phyloP scores from a whole-genome alignment of 2,797 vertebrate genomes.

The Sphaeramia orbicularis region DNA sequence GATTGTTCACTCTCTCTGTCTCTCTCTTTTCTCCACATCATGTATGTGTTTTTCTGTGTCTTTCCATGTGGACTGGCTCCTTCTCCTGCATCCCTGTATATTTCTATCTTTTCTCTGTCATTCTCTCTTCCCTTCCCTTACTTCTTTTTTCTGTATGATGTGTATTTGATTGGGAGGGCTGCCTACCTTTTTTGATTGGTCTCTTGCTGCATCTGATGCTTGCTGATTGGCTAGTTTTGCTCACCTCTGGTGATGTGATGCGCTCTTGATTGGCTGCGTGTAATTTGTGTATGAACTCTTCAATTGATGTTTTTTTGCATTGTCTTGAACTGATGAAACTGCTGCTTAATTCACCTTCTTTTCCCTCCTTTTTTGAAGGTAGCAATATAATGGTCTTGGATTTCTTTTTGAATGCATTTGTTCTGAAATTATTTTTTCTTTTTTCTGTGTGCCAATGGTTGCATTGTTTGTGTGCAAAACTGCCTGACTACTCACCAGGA shows the following conservation, averaged over 20 bases:
- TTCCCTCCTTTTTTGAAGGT: slow-evolving; percentile 73
- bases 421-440: slow-evolving; percentile 76
- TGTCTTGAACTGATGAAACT: slow-evolving; percentile 81
- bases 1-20: slow-evolving; percentile 66
- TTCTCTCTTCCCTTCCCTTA: slow-evolving; percentile 62
- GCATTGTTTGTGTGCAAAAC: slow-evolving; percentile 78
- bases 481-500: slow-evolving; percentile 80
- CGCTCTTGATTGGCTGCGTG: slow-evolving; percentile 84
- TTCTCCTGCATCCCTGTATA: slow-evolving; percentile 76
- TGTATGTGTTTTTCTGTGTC: slow-evolving; percentile 77
- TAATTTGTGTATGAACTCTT: slow-evolving; percentile 80
- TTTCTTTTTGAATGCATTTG: slow-evolving; percentile 83
- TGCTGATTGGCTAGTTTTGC: slow-evolving; percentile 88
- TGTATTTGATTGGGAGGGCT: slow-evolving; percentile 82
- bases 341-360: slow-evolving; percentile 83
- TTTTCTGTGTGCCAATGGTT: slow-evolving; percentile 78
- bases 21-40: slow-evolving; percentile 64
- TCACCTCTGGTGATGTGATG: slow-evolving; percentile 83
- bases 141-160: slow-evolving; percentile 76
- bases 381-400: slow-evolving; percentile 81
- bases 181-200: slow-evolving; percentile 82
- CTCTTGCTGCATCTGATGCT: slow-evolving; percentile 87
- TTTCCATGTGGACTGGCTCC: slow-evolving; percentile 85
- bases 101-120: slow-evolving; percentile 67
- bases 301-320: slow-evolving; percentile 81